phyloP scores from a whole-genome alignment of 2,797 vertebrate genomes.

The Zalophus californianus region DNA sequence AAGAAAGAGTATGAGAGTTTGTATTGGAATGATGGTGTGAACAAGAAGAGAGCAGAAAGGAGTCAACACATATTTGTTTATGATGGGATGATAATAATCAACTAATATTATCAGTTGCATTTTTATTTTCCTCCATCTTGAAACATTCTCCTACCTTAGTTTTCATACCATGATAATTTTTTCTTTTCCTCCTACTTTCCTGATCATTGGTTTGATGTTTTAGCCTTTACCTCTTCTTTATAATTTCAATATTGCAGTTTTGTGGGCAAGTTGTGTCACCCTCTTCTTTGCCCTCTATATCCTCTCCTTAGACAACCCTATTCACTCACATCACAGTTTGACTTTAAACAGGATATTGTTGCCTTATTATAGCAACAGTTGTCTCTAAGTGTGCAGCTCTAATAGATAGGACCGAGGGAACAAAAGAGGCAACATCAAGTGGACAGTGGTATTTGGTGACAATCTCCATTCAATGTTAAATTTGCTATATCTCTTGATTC shows the following conservation, averaged over 20 bases:
- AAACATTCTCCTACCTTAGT: not conserved
- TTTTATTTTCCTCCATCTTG: not conserved
- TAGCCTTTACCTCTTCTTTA: not conserved
- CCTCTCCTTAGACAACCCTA: not conserved
- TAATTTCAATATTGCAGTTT: not conserved
- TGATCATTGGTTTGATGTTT: not conserved
- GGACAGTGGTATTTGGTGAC: not conserved
- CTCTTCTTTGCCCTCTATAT: not conserved
- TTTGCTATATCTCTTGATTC: not conserved
- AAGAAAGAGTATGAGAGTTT: not conserved
- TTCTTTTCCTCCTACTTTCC: not conserved
- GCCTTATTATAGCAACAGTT: not conserved
- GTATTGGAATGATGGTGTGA: not conserved
- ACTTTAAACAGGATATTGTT: conserved; percentile 37
- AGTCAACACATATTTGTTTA: not conserved
- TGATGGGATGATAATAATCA: not conserved
- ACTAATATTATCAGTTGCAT: not conserved
- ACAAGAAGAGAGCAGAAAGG: not conserved
- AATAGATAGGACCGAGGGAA: not conserved
- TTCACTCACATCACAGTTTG: not conserved
- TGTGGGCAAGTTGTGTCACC: not conserved
- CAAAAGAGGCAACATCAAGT: not conserved
- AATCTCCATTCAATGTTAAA: not conserved
- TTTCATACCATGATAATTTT: not conserved
- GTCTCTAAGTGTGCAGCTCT: not conserved